Base-by-base conservation (phyloP, 2,888 invertebrate genomes). In the Podabrus alpinus region DNA sequence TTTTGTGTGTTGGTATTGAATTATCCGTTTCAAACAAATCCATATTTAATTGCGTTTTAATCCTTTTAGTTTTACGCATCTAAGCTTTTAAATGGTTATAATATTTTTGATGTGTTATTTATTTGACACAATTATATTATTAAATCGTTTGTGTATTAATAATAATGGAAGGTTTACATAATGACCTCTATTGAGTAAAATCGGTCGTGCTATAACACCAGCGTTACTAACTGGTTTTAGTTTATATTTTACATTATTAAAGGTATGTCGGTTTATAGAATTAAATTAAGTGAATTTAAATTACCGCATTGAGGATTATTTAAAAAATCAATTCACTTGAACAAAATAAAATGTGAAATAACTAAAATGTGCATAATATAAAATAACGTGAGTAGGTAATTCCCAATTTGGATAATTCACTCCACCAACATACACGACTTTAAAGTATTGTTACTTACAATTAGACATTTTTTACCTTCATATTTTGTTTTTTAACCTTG, bases 401-500 rank as follows among this genome's bases (percentile, higher is more conserved):
- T 45, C 45, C 45, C n/a, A 7, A n/a, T 2, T n/a, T n/a, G 45
- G n/a, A n/a, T 45, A 45, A n/a, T 45, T 45, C 1, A 13, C 45
- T n/a, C 45, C n/a, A n/a, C 45, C 45, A 9, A 45, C n/a, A 45
- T 9, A 45, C 45, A 7, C n/a, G 13, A 45, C n/a, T 45, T 45
- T n/a, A n/a, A 45, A 45, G 45, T 45, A 45, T 45, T 45, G 45
- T 45, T 45, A 45, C 45, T 64, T 64, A 64, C 62, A 64, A 64
- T 21, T 21, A 64, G 62, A 64, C 17, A 64, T 19, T 64, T 64
- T 62, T 64, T 64, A 21, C 62, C 62, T 64, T 64, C 62, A 15
- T 62, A 59, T 71, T 68, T 71, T 75, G 45, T 75, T 68, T 75
- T 75, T 75, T 68, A 75, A 71, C 74, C 74, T 75, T 71, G 71